phyloP scores from a whole-genome alignment of 2,888 invertebrate species.

The Lordiphosa fenestrarum region DNA sequence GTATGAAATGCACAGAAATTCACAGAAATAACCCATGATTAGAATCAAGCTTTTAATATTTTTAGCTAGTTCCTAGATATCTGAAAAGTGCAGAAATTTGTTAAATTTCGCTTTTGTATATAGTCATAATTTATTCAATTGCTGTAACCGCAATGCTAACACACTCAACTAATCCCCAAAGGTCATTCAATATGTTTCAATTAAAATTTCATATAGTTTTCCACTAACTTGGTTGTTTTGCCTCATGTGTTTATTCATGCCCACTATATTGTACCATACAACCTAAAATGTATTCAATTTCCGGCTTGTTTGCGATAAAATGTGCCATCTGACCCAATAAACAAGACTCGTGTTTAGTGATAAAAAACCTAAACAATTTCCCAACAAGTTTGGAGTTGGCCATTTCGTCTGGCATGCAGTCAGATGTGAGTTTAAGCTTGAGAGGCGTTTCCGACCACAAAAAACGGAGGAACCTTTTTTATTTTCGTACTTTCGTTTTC shows the following conservation, averaged over 20 bases:
- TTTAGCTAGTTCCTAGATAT: too few relatives aligned
- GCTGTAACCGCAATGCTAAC: too few relatives aligned
- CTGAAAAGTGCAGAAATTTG: not conserved
- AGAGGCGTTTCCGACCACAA: too few relatives aligned
- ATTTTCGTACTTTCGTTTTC: constrained; percentile 29
- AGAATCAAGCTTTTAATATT: too few relatives aligned
- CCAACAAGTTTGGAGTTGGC: too few relatives aligned
- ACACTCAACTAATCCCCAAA: not conserved
- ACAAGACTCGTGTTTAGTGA: constrained; percentile 1
- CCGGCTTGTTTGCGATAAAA: constrained; percentile 21
- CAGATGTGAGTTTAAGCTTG: too few relatives aligned
- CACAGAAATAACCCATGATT: too few relatives aligned
- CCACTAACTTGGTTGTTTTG: not conserved
- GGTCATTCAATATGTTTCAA: not conserved
- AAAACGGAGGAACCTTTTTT: constrained; percentile 15
- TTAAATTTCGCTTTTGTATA: not conserved
- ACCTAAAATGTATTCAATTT: constrained; percentile 28
- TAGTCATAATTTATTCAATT: not conserved
- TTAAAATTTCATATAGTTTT: constrained; percentile 9
- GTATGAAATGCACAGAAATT: too few relatives aligned
- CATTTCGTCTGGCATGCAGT: too few relatives aligned
- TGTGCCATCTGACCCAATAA: constrained; percentile 16
- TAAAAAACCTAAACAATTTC: not conserved
- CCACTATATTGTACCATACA: too few relatives aligned
- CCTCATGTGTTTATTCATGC: constrained; percentile 8